Base-by-base conservation (phyloP, 2,888 invertebrate species). In the Aphelenchoides bicaudatus region DNA sequence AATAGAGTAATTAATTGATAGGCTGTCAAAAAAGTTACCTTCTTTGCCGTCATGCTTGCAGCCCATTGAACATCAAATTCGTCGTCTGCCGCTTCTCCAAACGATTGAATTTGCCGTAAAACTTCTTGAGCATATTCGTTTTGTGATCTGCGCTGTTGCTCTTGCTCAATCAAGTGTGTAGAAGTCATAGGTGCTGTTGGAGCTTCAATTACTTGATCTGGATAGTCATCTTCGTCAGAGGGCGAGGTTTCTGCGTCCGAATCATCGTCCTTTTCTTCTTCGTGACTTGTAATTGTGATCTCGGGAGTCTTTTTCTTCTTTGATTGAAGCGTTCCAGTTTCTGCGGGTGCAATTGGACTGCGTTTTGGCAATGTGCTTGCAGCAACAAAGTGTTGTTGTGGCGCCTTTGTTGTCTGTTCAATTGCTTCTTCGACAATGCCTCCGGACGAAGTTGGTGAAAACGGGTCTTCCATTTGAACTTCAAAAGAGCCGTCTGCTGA, bases 41-140 rank as follows among this genome's bases (percentile, higher is more conserved):
- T 30, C 43, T 34, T 59, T 43, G 25, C 25, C 13, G 31, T 50
- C 49, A 49, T 52, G 19, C 54, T 61, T 2, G 63, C 49, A 8
- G 76, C 74, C 77, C 77, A 77, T 54, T 73, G 71, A 5, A 77
- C 77, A 61, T 77, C 77, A 55, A 77, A 77, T 51, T 77, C 77
- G 55, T 77, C 77, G 55, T 77, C 71, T 6, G 77, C 77, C 5
- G 71, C 68, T 54, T 72, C 77, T n/a, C 77, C 77, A 34, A 77
- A 78, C 19, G 77, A 72, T 55, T 74, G 73, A 37, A 76, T 75
- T 60, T 71, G 71, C 21, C 66, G 63, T 28, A 71, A 56, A 28
- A 73, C 66, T 54, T 76, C 72, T 56, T 71, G 67, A 28, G 73
- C 77, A 28, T 28, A 50, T 23, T 56, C 58, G 49, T 55, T 47